A percentile compares a stretch with the other conserved stretches of the same genome.
phyloP scores from a whole-genome alignment of 2,888 invertebrate species.

The Chymomyza fuscimana region DNA sequence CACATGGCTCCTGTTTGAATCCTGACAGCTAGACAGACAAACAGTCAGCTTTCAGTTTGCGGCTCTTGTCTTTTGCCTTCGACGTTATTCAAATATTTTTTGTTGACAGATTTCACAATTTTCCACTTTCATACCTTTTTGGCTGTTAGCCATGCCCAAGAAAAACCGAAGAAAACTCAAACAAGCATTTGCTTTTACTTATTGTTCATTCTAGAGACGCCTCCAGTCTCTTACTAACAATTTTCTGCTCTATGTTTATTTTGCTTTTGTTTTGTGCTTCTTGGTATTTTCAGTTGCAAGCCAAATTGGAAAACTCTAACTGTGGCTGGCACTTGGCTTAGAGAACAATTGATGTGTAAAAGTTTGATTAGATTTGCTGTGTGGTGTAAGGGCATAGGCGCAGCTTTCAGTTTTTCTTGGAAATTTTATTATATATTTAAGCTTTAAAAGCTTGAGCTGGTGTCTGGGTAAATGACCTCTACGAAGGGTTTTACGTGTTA shows the following conservation, averaged over 20 bases:
- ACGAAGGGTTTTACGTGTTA: background rate
- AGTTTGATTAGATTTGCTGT: slow-evolving; percentile 63
- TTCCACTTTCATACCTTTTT: slow-evolving; percentile 71
- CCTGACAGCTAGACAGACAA: slow-evolving; percentile 14
- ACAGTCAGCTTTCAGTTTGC: slow-evolving; percentile 24
- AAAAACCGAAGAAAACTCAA: slow-evolving; percentile 1
- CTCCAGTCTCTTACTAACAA: slow-evolving; percentile 40
- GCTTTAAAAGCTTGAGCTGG: background rate
- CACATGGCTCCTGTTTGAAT: slow-evolving; percentile 38
- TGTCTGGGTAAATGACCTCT: background rate
- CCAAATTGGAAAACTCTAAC: slow-evolving; percentile 7
- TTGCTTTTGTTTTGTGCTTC: background rate
- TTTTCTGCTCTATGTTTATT: background rate
- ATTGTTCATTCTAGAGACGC: slow-evolving; percentile 52
- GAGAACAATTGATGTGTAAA: slow-evolving; percentile 62
- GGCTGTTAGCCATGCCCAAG: slow-evolving; percentile 44
- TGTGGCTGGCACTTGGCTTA: slow-evolving; percentile 27
- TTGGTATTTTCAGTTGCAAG: background rate
- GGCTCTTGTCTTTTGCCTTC: slow-evolving; percentile 16
- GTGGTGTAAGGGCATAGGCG: slow-evolving; percentile 37
- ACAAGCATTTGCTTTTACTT: slow-evolving; percentile 54
- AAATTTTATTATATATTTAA: background rate
- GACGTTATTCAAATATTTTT: slow-evolving; percentile 70
- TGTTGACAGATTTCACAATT: slow-evolving; percentile 71
- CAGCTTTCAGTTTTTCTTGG: background rate